Conservation (phyloP, 2,113 vertebrate species). For the Myotis davidii region DNA sequence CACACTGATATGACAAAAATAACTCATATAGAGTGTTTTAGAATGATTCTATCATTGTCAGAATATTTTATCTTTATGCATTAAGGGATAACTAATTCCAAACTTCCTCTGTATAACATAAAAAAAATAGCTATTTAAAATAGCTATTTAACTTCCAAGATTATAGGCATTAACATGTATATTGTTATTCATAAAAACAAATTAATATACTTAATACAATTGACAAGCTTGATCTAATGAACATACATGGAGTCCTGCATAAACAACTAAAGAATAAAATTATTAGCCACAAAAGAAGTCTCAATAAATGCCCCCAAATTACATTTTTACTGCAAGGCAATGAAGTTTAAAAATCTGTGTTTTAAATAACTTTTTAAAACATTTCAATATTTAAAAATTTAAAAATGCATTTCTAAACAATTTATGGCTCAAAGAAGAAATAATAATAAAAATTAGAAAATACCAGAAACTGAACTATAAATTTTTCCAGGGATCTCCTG, state of each 20-base stretch:
- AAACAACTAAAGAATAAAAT: background rate
- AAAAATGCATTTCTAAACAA: too few species aligned
- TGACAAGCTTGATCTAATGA: background rate
- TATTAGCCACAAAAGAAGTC: background rate
- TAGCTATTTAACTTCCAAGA: constrained; percentile 41
- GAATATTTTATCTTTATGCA: constrained; percentile 24
- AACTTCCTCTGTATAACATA: background rate
- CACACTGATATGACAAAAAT: background rate
- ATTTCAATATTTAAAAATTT: background rate
- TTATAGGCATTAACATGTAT: background rate
- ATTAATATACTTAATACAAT: background rate
- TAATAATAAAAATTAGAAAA: background rate
- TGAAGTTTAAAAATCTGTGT: background rate
- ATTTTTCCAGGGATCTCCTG: background rate
- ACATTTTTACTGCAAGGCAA: background rate
- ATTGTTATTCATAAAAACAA: background rate
- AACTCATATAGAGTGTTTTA: background rate
- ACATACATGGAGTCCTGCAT: background rate
- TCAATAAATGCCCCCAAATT: background rate
- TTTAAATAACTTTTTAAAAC: background rate
- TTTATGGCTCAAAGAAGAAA: too few species aligned
- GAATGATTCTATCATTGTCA: background rate
- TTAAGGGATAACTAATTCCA: background rate
- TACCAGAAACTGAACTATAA: background rate
- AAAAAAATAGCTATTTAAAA: constrained; percentile 20